These are phyloP conservation scores for Nyctalus aviator DNA, from an alignment of 2,797 vertebrate genomes.

Conservation along the genomic window DNA sequence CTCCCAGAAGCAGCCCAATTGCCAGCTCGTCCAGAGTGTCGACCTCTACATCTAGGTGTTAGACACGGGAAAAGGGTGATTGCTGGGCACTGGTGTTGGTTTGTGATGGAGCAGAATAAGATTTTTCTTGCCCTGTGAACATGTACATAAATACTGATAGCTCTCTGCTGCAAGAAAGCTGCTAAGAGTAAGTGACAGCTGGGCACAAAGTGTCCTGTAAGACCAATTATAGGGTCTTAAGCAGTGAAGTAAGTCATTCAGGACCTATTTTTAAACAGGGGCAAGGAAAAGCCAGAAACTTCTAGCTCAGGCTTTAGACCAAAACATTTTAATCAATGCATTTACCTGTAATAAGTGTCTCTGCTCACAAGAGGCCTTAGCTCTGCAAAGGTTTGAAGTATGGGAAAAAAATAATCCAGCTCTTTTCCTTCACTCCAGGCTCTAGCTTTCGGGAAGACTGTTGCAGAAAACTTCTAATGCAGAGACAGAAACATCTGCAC, in stretches of 20 bases:
- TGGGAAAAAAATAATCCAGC: slow-evolving; percentile 44
- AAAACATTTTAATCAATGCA: slow-evolving; percentile 27
- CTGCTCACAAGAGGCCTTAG: slow-evolving; percentile 61
- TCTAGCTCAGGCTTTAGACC: slow-evolving; percentile 55
- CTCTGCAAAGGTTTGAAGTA: slow-evolving; percentile 63
- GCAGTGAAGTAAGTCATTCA: slow-evolving; percentile 74
- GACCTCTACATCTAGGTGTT: slow-evolving; percentile 44
- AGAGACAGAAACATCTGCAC: slow-evolving; percentile 71
- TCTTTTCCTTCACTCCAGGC: slow-evolving; percentile 66
- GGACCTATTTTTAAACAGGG: slow-evolving; percentile 69
- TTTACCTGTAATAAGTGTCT: slow-evolving; percentile 62
- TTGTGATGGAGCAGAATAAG: slow-evolving; percentile 68
- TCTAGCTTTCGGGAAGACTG: slow-evolving; percentile 66
- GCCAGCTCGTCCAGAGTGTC: slow-evolving; percentile 41
- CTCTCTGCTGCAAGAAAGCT: slow-evolving; percentile 55
- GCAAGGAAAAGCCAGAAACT: slow-evolving; percentile 65
- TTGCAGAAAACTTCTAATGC: slow-evolving; percentile 66
- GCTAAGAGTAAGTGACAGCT: slow-evolving; percentile 67
- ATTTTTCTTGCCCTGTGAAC: slow-evolving; percentile 63
- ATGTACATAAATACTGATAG: slow-evolving; percentile 37
- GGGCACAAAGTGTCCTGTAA: slow-evolving; percentile 64
- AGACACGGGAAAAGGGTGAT: slow-evolving; percentile 34
- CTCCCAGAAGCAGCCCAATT: background rate
- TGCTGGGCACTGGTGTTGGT: slow-evolving; percentile 64
- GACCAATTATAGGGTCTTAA: slow-evolving; percentile 72